These are phyloP conservation scores for Barbus barbus DNA, from an alignment of 2,113 vertebrate genomes.

Conservation along the genomic window DNA sequence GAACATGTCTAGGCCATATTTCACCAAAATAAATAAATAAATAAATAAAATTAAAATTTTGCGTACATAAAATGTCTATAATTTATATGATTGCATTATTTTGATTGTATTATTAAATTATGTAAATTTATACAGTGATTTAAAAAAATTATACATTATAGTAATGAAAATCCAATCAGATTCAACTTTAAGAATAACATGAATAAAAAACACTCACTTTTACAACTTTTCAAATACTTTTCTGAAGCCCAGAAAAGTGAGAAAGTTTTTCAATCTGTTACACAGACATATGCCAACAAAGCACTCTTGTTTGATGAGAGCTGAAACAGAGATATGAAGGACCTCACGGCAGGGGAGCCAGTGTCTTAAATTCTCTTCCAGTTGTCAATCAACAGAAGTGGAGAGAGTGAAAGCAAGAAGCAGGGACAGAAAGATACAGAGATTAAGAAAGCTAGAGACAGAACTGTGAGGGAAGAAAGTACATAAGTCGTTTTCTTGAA, in stretches of 20 bases:
- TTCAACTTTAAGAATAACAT: neutral
- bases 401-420: neutral
- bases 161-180: neutral
- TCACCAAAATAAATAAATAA: neutral
- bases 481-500: neutral
- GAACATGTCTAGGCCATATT: neutral
- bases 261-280: neutral
- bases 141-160: neutral
- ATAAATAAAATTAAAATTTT: too few relatives aligned
- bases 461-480: slow-evolving; percentile 33
- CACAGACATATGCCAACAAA: slow-evolving; percentile 9
- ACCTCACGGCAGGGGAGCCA: slow-evolving; percentile 1
- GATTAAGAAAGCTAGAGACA: neutral
- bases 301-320: slow-evolving; percentile 5
- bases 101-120: too few relatives aligned
- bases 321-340: slow-evolving; percentile 18
- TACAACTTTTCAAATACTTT: neutral
- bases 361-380: slow-evolving; percentile 4
- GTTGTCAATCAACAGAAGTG: neutral
- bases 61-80: neutral
- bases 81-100: neutral
- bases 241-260: neutral
- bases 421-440: slow-evolving; percentile 22
- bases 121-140: neutral
- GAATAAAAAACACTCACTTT: neutral